Percentiles rank a stretch among this genome's conserved stretches.
These are phyloP conservation scores for Aselliscus stoliczkanus DNA, from an alignment of 2,797 vertebrate species.

Conservation along the genomic window DNA sequence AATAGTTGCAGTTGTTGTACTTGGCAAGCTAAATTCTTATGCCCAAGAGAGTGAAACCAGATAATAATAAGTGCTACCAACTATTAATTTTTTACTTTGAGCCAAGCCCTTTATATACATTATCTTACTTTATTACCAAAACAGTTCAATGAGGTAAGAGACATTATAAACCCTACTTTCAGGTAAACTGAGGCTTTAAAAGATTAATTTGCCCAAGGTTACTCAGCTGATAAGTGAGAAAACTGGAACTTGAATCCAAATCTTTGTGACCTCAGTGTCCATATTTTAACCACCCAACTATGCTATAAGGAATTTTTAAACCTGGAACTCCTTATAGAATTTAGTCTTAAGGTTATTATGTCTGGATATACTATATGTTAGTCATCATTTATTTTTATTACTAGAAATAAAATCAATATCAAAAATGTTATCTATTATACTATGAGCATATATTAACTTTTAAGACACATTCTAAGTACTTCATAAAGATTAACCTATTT, in stretches of 20 bases:
- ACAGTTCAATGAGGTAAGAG: background rate
- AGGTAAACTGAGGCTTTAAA: background rate
- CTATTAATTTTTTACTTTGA: background rate
- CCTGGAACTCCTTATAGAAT: background rate
- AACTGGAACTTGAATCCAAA: background rate
- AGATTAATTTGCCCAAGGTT: background rate
- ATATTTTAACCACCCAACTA: background rate
- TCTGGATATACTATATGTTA: background rate
- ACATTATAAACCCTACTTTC: background rate
- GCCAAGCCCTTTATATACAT: background rate
- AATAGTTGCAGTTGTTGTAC: background rate
- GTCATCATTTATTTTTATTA: background rate
- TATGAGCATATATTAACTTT: background rate
- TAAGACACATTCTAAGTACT: background rate
- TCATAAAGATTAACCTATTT: background rate
- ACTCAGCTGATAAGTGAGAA: background rate
- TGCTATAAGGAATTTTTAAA: background rate
- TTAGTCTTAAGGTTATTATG: background rate
- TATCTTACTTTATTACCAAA: background rate
- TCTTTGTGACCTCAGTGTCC: background rate
- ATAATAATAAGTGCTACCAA: too few species aligned
- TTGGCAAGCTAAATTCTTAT: background rate
- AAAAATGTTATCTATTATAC: background rate
- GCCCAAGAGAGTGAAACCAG: background rate
- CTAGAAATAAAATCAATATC: background rate